Base-by-base conservation (phyloP, 2,888 invertebrate genomes). In the Eupithecia subumbrata region DNA sequence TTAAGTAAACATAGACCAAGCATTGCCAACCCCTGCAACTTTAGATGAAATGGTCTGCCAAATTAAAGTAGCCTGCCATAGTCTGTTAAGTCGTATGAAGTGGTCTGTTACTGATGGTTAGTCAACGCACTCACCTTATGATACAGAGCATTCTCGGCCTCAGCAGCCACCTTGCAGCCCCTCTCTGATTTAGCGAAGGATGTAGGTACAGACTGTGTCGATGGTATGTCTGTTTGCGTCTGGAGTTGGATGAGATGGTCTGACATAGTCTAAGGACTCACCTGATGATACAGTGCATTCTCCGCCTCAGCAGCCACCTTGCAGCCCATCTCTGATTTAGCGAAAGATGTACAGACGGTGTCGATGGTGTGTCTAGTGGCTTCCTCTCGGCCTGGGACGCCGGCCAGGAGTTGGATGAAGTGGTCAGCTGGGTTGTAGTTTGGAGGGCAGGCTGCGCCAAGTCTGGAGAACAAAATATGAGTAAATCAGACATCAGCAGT, bases 381-480 rank as follows among this genome's bases (percentile, higher is more conserved):
- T 66, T 96, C 96, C 89, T 99, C 99, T 18, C 97, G 95, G 0
- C 97, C 97, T 0, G 98, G 98, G 1, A 97, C 96, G 2, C 99
- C 97, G 0, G 99, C 98, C 81, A 99, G 91, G 3, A 98, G 96
- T 87, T 98, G 98, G 69, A 99, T 97, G 91, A 97, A 99, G 91
- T 98, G 98, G 91, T 99, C 99, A 0, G 98, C 98, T 4, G 99
- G 99, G 89, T 99, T 99, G 92, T 98, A 98, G 89, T 98, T 98
- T 5, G 96, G 96, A 0, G 99, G 99, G 88, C 98, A 98, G 0
- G 97, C 96, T 16, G 97, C 97, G 37, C 98, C 97, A 82, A 98
- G 90, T 48, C 98, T 98, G 74, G 5, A 72, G 8, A 45, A 68
- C 5, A 67, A 37, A 18, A n/a, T 40, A 56, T 56, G 11, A 22